phyloP scores from a whole-genome alignment of 2,797 vertebrate species.

The Antennarius maculatus region DNA sequence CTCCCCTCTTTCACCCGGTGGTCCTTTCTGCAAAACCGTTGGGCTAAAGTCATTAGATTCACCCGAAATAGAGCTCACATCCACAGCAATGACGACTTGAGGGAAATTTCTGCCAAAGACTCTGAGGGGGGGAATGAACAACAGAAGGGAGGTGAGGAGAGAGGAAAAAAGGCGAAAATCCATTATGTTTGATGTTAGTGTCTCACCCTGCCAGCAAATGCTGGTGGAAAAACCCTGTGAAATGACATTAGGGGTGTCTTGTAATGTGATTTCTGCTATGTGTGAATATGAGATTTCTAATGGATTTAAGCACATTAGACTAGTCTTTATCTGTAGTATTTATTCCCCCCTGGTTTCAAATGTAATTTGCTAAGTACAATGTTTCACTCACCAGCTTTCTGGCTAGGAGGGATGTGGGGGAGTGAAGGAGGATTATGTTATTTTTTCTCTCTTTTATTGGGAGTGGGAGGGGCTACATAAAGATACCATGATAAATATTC shows the following conservation, averaged over 20 bases:
- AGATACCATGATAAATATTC: conserved; percentile 63
- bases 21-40: conserved; percentile 30
- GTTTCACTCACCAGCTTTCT: conserved; percentile 70
- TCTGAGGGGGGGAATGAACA: conserved; percentile 41
- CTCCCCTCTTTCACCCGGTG: conserved; percentile 19
- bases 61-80: conserved; percentile 50
- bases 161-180: conserved; percentile 70
- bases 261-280: conserved; percentile 84
- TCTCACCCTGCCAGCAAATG: conserved; percentile 70
- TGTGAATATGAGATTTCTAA: conserved; percentile 88
- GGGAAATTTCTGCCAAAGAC: conserved; percentile 45
- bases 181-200: conserved; percentile 85
- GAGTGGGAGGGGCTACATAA: conserved; percentile 33
- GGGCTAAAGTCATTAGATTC: conserved; percentile 57
- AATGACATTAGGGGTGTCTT: conserved; percentile 83
- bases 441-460: conserved; percentile 36
- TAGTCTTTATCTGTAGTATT: conserved; percentile 84
- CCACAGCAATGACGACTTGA: conserved; percentile 39
- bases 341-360: conserved; percentile 84
- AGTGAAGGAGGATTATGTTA: conserved; percentile 64
- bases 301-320: conserved; percentile 85
- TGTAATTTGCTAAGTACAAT: conserved; percentile 84
- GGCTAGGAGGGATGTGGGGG: conserved; percentile 60
- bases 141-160: conserved; percentile 41
- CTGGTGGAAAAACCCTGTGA: conserved; percentile 72